phyloP scores from a whole-genome alignment of 1,140 invertebrate genomes.

The Apis dorsata region DNA sequence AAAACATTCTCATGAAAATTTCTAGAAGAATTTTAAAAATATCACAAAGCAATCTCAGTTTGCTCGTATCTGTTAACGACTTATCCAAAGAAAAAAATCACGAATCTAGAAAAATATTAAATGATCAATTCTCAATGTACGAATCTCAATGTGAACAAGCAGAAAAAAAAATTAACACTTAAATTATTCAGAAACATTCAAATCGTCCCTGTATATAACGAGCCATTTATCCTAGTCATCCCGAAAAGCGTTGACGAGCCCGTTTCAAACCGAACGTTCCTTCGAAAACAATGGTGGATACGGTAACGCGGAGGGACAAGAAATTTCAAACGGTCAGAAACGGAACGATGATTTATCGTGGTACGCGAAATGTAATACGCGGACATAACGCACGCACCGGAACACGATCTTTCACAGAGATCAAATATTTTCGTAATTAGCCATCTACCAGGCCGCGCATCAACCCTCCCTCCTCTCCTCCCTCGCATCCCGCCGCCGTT shows the following conservation, averaged over 20 bases:
- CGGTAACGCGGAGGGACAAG: neutral
- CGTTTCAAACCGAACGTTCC: neutral
- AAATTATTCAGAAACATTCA: no score
- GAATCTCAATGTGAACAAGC: no score
- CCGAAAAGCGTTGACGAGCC: neutral
- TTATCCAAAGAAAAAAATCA: no score
- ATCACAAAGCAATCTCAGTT: no score
- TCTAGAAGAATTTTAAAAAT: no score
- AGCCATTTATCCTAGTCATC: no score
- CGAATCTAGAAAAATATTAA: no score
- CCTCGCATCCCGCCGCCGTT: neutral
- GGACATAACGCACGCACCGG: neutral
- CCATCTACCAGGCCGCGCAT: neutral
- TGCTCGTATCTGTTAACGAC: no score
- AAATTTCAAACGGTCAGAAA: neutral
- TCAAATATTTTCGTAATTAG: constrained; percentile 53
- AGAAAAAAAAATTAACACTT: no score
- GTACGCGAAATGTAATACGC: constrained; percentile 5
- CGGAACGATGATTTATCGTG: neutral
- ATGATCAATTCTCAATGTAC: no score
- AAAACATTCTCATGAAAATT: no score
- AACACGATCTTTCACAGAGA: constrained; percentile 23
- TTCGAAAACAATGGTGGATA: neutral
- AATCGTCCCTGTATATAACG: no score
- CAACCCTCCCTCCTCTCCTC: neutral